phyloP scores from a whole-genome alignment of 2,113 vertebrate species.

The Ceuthmochares aereus region DNA sequence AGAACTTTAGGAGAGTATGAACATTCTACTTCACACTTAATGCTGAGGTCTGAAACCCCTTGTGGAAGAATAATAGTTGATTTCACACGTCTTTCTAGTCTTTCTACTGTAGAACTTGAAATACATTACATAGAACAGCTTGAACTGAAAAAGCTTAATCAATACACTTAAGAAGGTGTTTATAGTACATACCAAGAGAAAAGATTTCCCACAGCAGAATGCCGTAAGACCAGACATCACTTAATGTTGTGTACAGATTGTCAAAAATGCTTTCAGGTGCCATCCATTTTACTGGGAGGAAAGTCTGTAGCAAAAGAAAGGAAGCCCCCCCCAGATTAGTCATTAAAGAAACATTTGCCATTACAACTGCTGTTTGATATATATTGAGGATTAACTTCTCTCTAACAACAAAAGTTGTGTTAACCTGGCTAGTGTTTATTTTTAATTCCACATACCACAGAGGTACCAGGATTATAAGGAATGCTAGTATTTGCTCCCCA shows the following conservation, averaged over 20 bases:
- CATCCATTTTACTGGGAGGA: constrained; percentile 99
- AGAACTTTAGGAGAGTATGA: neutral
- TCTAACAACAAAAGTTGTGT: neutral
- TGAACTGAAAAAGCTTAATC: neutral
- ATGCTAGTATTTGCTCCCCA: neutral
- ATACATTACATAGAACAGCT: neutral
- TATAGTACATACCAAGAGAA: constrained; percentile 87
- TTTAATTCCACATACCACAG: neutral
- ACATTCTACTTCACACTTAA: neutral
- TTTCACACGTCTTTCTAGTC: neutral
- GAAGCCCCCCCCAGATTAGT: neutral
- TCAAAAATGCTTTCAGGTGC: constrained; percentile 99
- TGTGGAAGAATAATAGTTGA: neutral
- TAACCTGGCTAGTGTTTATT: neutral
- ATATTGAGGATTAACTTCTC: neutral
- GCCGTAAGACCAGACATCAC: constrained; percentile 98
- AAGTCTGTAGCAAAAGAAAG: constrained; percentile 82
- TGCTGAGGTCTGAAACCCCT: neutral
- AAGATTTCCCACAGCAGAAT: constrained; percentile 99
- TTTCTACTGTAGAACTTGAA: constrained; percentile 3
- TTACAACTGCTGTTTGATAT: neutral
- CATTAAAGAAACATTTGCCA: neutral
- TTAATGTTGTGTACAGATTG: constrained; percentile 95
- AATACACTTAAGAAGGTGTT: neutral
- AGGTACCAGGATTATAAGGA: neutral